Evolutionary conservation across 2,888 invertebrate genomes (phyloP).

Genomic region (Aleiodes alternator): DNA sequence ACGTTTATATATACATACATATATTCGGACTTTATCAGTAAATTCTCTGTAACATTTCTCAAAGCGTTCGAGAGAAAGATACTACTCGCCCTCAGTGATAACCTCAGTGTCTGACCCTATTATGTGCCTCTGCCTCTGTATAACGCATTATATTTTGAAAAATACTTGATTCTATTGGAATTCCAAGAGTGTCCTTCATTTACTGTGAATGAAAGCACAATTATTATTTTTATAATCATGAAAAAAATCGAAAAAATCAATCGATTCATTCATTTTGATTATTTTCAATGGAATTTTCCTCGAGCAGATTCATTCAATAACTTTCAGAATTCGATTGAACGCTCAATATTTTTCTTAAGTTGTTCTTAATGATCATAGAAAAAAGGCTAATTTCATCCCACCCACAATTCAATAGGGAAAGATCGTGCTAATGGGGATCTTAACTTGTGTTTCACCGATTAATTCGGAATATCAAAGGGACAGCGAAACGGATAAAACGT

Average conservation of each 20-base stretch:
- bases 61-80: constrained; percentile 46
- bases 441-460: no score
- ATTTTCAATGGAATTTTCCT: neutral
- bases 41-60: constrained; percentile 25
- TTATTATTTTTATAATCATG: neutral
- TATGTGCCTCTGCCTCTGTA: constrained; percentile 64
- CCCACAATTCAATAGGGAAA: no score
- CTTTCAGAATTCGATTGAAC: no score
- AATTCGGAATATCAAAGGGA: neutral
- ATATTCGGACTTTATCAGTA: constrained; percentile 46
- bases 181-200: no score
- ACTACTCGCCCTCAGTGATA: constrained; percentile 63
- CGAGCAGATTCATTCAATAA: no score
- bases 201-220: neutral
- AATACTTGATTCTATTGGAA: no score
- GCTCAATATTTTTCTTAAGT: no score
- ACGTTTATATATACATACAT: constrained; percentile 20
- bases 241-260: neutral
- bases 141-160: constrained; percentile 4
- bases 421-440: no score
- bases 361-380: no score
- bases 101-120: constrained; percentile 71
- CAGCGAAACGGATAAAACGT: neutral
- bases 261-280: neutral
- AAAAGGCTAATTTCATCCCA: no score